Evolutionary conservation across 2,888 invertebrate species (phyloP), one percentile per base, ranked within the genome.

Genomic region (Lepetodrilus schrolli): DNA sequence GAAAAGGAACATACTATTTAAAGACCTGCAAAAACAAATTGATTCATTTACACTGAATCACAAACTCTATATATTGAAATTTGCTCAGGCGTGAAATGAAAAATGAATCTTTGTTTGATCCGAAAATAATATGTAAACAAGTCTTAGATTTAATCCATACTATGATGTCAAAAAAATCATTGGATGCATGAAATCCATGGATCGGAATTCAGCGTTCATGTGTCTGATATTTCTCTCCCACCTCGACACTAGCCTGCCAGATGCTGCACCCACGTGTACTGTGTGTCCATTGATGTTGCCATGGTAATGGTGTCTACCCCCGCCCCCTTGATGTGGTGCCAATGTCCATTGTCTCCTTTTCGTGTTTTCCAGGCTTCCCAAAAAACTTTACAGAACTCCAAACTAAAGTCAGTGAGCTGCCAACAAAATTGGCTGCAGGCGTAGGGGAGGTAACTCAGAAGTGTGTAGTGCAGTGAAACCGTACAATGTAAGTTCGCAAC

Each of bases 371-470:
- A 84, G 82, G 80, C 71, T 83, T 85, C 66, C 85, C 87, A 72
- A 78, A 83, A 75, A 86, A 84, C 77, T 80, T 88, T 71, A 84
- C 87, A 77, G 89, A 89, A 74, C 80, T 89, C 73, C 86, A 87
- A 78, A 83, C 84, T 76, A 89, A 89, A 84, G 87, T 89, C 77
- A 83, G 86, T 70, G 89, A 88, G 78, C 84, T 89, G 77, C 89
- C 89, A 30, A 79, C 85, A 77, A 89, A 86, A 78, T 81, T 90
- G 82, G 87, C 87, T 66, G 83, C 84, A 76, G 85, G 87, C 70
- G 86, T 89, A 74, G 85, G 87, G 76, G 89, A 88, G 78, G 87
- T 87, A 73, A 86, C 87, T 26, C 86, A 87, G 85, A 89, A 89
- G 85, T 89, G 89, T 83, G 80, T 83, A 77, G 80, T 89, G 77